Evolutionary conservation across 2,888 invertebrate genomes (phyloP).

Genomic region (Spilosoma lubricipeda): DNA sequence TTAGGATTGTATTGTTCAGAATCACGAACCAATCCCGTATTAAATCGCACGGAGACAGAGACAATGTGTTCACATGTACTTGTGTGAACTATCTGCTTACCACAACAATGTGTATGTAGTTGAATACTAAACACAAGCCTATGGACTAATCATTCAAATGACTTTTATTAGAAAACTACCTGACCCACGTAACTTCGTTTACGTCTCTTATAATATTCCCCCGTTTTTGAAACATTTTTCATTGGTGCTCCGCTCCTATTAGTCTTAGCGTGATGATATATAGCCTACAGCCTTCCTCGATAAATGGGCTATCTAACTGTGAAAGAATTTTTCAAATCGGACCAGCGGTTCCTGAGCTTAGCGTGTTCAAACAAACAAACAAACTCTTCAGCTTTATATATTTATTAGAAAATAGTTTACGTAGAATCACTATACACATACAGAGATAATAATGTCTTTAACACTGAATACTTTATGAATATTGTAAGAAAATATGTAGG

Average conservation of each 20-base stretch:
- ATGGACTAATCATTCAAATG: background rate
- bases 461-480: background rate
- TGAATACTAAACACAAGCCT: slow-evolving; percentile 1
- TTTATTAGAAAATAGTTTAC: too few species aligned
- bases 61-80: slow-evolving; percentile 8
- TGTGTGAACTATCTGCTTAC: background rate
- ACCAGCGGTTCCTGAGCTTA: too few species aligned
- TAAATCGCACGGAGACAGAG: slow-evolving; percentile 17
- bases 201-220: too few species aligned
- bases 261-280: too few species aligned
- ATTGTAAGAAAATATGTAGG: background rate
- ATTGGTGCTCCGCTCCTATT: too few species aligned
- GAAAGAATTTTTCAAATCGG: too few species aligned
- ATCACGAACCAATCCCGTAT: slow-evolving; percentile 18
- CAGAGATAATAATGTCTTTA: background rate
- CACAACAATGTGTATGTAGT: background rate
- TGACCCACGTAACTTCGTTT: too few species aligned
- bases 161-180: background rate
- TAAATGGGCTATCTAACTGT: too few species aligned
- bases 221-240: too few species aligned
- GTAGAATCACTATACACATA: background rate
- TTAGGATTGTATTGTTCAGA: slow-evolving; percentile 13
- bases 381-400: too few species aligned
- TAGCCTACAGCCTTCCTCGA: too few species aligned
- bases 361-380: too few species aligned